A percentile compares a stretch with the other conserved stretches of the same genome.
phyloP scores from a whole-genome alignment of 1,140 invertebrate species.

The Hermetia illucens region DNA sequence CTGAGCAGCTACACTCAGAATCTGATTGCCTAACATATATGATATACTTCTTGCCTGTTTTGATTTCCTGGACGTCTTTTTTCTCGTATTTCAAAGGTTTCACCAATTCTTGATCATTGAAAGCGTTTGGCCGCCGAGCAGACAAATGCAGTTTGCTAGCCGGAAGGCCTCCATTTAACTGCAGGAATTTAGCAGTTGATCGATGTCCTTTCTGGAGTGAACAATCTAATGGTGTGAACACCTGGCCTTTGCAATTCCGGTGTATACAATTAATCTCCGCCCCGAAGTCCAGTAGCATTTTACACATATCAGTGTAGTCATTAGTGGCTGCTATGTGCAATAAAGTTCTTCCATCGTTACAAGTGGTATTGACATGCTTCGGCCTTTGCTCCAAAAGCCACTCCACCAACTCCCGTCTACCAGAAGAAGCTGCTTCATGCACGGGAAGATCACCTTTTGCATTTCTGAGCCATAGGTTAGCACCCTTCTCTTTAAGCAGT shows the following conservation, averaged over 20 bases:
- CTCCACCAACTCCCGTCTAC: constrained; percentile 68
- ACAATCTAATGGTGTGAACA: constrained; percentile 81
- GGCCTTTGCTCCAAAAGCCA: constrained; percentile 75
- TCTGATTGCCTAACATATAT: constrained; percentile 24
- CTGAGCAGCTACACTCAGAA: constrained; percentile 23
- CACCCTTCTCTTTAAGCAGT: constrained; percentile 54
- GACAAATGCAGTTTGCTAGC: constrained; percentile 44
- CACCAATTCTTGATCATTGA: constrained; percentile 19
- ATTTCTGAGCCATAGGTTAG: constrained; percentile 86
- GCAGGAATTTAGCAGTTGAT: constrained; percentile 84
- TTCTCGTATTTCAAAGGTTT: constrained; percentile 26
- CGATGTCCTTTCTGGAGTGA: constrained; percentile 71
- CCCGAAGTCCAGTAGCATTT: constrained; percentile 66
- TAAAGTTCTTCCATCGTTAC: constrained; percentile 83
- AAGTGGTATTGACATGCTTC: constrained; percentile 73
- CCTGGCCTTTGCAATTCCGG: constrained; percentile 61
- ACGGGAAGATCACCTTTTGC: constrained; percentile 79
- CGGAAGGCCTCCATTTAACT: constrained; percentile 75
- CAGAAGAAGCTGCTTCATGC: constrained; percentile 89
- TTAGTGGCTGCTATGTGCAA: constrained; percentile 89
- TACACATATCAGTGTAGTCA: constrained; percentile 89
- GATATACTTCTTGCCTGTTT: constrained; percentile 24
- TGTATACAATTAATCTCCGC: constrained; percentile 73
- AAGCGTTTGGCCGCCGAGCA: constrained; percentile 22
- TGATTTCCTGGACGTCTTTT: constrained; percentile 24